Evolutionary conservation across 30 jellyfish, hydroid and myxozoan genomes (phyloP).

Genomic region (Morbakka virulenta): DNA sequence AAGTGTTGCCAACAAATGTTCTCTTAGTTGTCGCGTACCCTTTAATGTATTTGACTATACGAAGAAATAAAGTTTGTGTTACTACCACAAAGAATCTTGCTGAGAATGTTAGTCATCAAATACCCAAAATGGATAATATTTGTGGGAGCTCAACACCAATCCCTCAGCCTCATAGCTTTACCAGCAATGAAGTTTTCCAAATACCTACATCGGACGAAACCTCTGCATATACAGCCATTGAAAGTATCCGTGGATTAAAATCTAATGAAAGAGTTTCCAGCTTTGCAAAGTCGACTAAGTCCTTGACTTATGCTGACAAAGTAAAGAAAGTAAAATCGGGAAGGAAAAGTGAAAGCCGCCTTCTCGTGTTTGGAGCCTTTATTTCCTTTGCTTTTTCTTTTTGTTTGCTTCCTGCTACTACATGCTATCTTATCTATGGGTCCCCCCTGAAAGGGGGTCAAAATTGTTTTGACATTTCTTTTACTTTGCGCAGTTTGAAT

Average conservation of each 20-base stretch:
- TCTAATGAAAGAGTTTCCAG: neutral
- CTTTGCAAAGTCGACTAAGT: neutral
- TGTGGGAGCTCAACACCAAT: neutral
- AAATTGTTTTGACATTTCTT: neutral
- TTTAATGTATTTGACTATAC: neutral
- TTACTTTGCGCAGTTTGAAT: neutral
- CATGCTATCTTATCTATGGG: neutral
- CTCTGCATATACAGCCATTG: neutral
- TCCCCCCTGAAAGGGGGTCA: neutral
- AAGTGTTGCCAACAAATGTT: neutral
- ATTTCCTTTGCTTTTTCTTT: neutral
- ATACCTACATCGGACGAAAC: neutral
- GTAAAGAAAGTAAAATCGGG: neutral
- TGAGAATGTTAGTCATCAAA: neutral
- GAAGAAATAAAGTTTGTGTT: neutral
- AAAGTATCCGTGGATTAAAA: no score
- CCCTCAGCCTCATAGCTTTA: neutral
- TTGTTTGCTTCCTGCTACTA: neutral
- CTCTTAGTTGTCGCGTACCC: neutral
- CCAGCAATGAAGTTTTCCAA: neutral
- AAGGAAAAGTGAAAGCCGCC: no score
- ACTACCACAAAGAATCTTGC: neutral
- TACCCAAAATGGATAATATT: neutral
- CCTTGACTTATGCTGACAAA: neutral
- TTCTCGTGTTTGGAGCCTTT: neutral